Evolutionary conservation across 2,113 vertebrate genomes (phyloP).

Genomic region (Nyctibius bracteatus): DNA sequence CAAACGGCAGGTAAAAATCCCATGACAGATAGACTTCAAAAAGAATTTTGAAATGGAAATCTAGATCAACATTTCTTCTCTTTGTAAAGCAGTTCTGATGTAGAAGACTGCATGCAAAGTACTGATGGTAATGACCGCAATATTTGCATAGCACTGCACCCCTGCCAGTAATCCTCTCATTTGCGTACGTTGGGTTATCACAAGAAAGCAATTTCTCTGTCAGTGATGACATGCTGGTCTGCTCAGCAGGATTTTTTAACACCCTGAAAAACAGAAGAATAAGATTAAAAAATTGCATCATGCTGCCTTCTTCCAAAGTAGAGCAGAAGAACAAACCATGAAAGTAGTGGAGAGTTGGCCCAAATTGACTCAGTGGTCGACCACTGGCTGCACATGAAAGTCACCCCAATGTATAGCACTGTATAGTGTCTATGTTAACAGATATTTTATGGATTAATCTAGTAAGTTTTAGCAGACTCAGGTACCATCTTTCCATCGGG

Average conservation of each 20-base stretch:
- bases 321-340: background rate
- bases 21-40: background rate
- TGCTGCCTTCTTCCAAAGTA: background rate
- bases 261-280: background rate
- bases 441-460: background rate
- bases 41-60: background rate
- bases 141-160: background rate
- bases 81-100: background rate
- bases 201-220: background rate
- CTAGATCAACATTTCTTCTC: background rate
- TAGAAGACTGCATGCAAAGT: background rate
- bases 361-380: background rate
- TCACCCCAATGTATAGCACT: background rate
- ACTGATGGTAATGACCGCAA: background rate
- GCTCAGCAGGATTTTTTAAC: background rate
- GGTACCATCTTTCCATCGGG: accelerated
- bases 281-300: background rate
- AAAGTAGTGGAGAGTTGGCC: background rate
- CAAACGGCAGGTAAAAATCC: background rate
- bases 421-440: accelerated
- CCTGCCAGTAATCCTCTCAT: background rate
- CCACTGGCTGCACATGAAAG: background rate
- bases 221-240: background rate
- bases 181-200: background rate
- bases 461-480: background rate